phyloP scores from a whole-genome alignment of 2,797 vertebrate genomes.

The Pantherophis vulpinus region DNA sequence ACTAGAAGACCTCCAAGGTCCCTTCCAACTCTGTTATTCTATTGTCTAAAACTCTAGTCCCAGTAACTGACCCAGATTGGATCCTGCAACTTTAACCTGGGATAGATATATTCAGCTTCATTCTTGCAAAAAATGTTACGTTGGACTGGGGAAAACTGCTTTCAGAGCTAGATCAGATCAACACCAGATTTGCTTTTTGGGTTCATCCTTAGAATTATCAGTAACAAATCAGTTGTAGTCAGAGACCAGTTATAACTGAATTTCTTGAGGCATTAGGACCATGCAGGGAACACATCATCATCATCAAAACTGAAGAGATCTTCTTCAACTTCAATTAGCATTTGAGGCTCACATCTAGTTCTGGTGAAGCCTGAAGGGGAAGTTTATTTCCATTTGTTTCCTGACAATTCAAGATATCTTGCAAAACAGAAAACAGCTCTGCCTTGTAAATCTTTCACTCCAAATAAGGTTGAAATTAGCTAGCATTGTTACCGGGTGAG shows the following conservation, averaged over 20 bases:
- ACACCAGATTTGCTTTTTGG: not conserved
- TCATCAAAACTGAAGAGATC: not conserved
- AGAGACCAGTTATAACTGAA: not conserved
- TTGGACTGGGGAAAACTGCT: conserved; percentile 32
- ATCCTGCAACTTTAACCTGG: no score
- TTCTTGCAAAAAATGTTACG: not conserved
- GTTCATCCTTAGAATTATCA: not conserved
- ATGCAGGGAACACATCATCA: not conserved
- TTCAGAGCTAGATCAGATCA: not conserved
- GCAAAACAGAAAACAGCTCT: not conserved
- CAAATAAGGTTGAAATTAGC: not conserved
- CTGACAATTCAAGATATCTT: not conserved
- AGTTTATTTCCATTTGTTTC: not conserved
- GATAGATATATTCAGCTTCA: no score
- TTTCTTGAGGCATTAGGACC: not conserved
- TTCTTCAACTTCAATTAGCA: not conserved
- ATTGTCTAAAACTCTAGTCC: no score
- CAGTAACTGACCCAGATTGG: no score
- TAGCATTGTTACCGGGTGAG: not conserved
- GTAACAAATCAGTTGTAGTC: not conserved
- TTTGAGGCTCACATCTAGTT: not conserved
- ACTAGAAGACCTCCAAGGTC: no score
- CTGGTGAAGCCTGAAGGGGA: not conserved
- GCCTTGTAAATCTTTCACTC: not conserved
- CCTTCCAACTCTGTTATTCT: no score